phyloP scores from a whole-genome alignment of 2,888 invertebrate species.

The Stratiomys singularior region DNA sequence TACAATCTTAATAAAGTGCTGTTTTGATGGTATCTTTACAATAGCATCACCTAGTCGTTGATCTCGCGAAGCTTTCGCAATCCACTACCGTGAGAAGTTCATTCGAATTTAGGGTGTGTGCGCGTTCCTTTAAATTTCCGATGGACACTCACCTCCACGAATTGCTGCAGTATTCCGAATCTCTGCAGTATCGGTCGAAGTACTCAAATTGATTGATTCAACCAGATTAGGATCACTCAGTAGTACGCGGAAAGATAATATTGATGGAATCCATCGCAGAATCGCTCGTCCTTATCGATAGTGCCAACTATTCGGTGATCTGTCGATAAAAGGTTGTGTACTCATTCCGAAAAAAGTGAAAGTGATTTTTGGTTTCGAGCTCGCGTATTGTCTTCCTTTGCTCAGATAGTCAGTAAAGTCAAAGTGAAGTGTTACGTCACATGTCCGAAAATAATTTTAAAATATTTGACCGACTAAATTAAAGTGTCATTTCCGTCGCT shows the following conservation, averaged over 20 bases:
- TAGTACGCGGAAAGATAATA: neutral
- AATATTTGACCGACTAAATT: slow-evolving; percentile 4
- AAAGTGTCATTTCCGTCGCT: slow-evolving; percentile 41
- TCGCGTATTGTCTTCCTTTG: neutral
- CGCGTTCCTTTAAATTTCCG: slow-evolving; percentile 18
- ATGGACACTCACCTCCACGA: slow-evolving; percentile 20
- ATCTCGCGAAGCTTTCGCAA: slow-evolving; percentile 18
- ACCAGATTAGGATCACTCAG: neutral
- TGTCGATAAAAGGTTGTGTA: neutral
- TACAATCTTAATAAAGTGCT: slow-evolving; percentile 15
- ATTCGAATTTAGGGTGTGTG: slow-evolving; percentile 28
- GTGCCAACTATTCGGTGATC: slow-evolving; percentile 19
- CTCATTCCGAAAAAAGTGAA: slow-evolving; percentile 25
- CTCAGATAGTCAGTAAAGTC: slow-evolving; percentile 5
- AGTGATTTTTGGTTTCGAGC: slow-evolving; percentile 14
- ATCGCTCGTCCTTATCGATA: slow-evolving; percentile 14
- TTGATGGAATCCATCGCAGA: slow-evolving; percentile 12
- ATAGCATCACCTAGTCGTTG: slow-evolving; percentile 7
- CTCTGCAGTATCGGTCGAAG: neutral
- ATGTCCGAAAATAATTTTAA: slow-evolving; percentile 30
- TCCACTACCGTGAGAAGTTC: neutral
- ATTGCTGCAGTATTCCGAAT: neutral
- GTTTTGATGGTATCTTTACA: neutral
- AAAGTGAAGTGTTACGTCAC: slow-evolving; percentile 37
- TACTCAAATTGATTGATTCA: neutral